Conservation (phyloP, 2,113 vertebrate genomes). For the Genyomyrus donnyi region DNA sequence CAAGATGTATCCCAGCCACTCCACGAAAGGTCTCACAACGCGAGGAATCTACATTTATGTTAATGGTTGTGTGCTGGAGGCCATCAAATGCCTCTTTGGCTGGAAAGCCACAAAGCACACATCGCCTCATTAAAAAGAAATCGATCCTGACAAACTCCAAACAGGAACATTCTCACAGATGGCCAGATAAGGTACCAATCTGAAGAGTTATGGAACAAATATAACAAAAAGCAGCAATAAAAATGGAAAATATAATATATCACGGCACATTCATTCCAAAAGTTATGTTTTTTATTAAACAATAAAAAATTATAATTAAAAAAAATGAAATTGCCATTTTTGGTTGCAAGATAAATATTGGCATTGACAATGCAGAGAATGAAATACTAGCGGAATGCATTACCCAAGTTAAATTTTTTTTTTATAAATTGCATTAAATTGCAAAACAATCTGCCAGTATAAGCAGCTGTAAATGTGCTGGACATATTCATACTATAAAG, state of each 20-base stretch:
- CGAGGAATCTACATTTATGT: background rate
- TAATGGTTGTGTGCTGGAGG: slow-evolving; percentile 1
- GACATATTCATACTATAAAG: background rate
- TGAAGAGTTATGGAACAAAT: background rate
- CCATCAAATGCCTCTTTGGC: background rate
- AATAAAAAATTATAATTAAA: background rate
- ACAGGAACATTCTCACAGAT: background rate
- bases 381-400: background rate
- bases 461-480: background rate
- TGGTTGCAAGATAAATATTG: background rate
- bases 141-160: background rate
- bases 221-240: background rate
- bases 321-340: background rate
- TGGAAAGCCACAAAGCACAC: background rate
- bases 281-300: background rate
- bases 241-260: background rate
- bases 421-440: background rate
- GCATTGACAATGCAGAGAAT: background rate
- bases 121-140: background rate
- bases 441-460: background rate
- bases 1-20: background rate
- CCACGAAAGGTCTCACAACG: background rate
- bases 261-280: background rate
- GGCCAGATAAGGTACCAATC: background rate
- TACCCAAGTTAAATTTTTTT: background rate